Evolutionary conservation across 1,140 invertebrate species (phyloP).

Genomic region (Yoshiicerus persimilis): DNA sequence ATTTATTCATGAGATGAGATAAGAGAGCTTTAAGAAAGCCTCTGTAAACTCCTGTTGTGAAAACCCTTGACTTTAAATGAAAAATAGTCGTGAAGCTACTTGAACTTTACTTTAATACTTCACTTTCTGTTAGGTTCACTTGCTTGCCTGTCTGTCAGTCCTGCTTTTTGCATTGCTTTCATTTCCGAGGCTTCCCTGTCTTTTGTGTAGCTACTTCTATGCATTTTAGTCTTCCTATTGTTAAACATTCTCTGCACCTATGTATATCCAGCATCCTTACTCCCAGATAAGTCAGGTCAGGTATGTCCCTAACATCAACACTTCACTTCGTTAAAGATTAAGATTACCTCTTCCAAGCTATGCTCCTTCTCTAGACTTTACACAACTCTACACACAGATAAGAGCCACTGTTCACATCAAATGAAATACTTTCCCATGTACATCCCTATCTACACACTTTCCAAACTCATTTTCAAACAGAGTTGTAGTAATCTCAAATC

Average conservation of each 20-base stretch:
- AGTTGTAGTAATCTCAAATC: background rate
- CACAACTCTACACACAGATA: background rate
- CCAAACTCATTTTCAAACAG: background rate
- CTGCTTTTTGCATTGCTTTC: background rate
- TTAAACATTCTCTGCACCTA: background rate
- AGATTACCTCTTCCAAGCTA: background rate
- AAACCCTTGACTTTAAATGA: slow-evolving; percentile 14
- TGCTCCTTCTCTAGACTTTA: no score
- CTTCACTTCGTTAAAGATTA: background rate
- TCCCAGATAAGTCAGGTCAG: background rate
- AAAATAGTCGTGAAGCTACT: slow-evolving; percentile 8
- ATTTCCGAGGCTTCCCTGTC: background rate
- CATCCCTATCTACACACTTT: background rate
- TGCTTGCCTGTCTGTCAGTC: background rate
- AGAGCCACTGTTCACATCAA: background rate
- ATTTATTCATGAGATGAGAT: slow-evolving; percentile 15
- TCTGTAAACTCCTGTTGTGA: slow-evolving; percentile 9
- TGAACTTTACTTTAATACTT: slow-evolving; percentile 5
- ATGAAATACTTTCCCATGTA: background rate
- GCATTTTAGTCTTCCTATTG: background rate
- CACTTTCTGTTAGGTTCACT: background rate
- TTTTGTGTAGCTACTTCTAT: background rate
- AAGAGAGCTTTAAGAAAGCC: slow-evolving; percentile 8
- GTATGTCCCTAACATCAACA: background rate
- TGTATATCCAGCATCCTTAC: background rate